Evolutionary conservation across 2,797 vertebrate genomes (phyloP), one percentile per base, ranked within the genome.

Genomic region (Pangasius larnaudii): DNA sequence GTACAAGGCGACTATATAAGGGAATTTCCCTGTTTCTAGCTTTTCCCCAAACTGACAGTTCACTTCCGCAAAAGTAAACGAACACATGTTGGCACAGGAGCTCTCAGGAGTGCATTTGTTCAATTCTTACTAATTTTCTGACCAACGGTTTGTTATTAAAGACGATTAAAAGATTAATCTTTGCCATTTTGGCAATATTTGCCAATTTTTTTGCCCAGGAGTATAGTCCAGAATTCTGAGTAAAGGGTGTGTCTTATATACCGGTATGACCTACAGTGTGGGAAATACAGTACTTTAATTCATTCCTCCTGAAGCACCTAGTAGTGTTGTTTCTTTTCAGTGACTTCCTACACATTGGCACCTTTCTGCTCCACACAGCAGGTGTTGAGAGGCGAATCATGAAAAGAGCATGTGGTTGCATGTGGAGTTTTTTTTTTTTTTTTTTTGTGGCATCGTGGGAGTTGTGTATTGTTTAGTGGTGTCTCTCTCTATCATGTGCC

Each of bases 391-490:
- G 61, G 27, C 33, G 13, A 61, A 63, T 81, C 39, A 39, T 56
- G 19, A 30, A 87, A 59, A 86, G 86, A 80, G 87, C 78, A 75
- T 65, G 56, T 33, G 63, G 69, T 53, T 16, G 56, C 42, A 42
- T 71, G 86, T 87, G 58, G 19, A 56, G 22, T 59, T 84, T 89
- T 36, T 36, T 85, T 77, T 78, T 53, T 78, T 89, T 71, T 86
- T 87, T 2, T 3, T 36, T 53, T 39, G 42, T 1, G 56, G 63
- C 75, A 83, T 61, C 59, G 39, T 85, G 85, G 87, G 90, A 91
- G 74, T 84, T 46, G 75, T 18, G 39, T 85, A 88, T 79, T 88
- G 88, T 90, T 89, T 86, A 42, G 65, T 83, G 33, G 74, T 19
- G 33, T 74, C 75, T 84, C 33, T 71, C 78, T 58, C 63, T 69